These are phyloP conservation scores for Drosophila subsilvestris DNA, from an alignment of 2,888 invertebrate genomes.

Conservation along the genomic window DNA sequence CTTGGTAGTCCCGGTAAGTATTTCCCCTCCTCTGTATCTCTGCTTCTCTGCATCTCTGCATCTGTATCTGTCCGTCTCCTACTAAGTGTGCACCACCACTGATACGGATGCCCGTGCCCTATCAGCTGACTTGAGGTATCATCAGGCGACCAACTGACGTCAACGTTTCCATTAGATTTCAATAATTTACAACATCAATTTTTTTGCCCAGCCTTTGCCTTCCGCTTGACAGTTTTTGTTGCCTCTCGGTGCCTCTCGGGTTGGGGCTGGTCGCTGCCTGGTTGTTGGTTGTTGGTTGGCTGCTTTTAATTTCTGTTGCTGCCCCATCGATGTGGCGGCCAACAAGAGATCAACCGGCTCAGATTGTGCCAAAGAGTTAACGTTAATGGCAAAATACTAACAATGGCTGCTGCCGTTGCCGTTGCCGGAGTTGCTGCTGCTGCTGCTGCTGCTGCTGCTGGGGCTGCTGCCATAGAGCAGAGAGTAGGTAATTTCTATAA, in stretches of 20 bases:
- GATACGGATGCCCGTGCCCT: conserved; percentile 6
- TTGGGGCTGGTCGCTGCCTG: conserved; percentile 1
- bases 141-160: conserved; percentile 53
- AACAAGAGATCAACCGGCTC: conserved; percentile 57
- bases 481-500: conserved; percentile 80
- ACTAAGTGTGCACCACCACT: background rate
- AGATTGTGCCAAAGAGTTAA: conserved; percentile 76
- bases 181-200: conserved; percentile 67
- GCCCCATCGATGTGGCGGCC: conserved; percentile 40
- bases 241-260: conserved; percentile 22
- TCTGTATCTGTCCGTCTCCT: conserved; percentile 1
- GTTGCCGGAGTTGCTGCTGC: conserved; percentile 43
- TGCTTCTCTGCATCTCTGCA: conserved; percentile 3
- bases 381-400: conserved; percentile 77
- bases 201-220: conserved; percentile 29
- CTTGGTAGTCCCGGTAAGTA: conserved; percentile 93
- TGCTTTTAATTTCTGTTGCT: conserved; percentile 40
- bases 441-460: conserved; percentile 38
- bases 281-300: conserved; percentile 14
- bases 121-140: conserved; percentile 44
- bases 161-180: conserved; percentile 71
- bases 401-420: conserved; percentile 58
- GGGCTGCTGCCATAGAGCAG: conserved; percentile 32
- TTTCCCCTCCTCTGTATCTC: background rate
- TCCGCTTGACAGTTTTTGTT: conserved; percentile 50